Base-by-base conservation (phyloP, 2,888 invertebrate genomes). In the Neoaliturus tenellus region DNA sequence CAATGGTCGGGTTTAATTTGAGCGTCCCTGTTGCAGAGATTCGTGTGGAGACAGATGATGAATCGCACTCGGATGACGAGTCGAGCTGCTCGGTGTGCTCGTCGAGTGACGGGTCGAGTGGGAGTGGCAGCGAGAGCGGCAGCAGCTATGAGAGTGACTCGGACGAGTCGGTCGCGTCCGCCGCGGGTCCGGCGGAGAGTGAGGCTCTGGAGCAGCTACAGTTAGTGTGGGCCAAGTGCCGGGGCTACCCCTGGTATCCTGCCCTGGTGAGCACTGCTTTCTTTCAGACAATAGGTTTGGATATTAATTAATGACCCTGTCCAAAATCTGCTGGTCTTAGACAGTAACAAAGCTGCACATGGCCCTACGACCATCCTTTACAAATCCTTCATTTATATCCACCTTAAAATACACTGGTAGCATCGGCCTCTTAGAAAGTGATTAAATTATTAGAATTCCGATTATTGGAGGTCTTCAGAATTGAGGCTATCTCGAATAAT, bases 241-340 rank as follows among this genome's bases (percentile, higher is more conserved):
- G 96, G 87, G 97, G 98, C 28, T 98, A 98, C 91, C 98, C 98
- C 0, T 99, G 98, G 98, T 98, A 98, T 91, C 99, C 98, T 69
- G 98, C 98, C 4, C 92, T 99, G 86, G 92, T 93, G 88, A 90
- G 89, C 10, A 35, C 10, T 35, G 35, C 35, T 35, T 35, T 35
- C n/a, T n/a, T n/a, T n/a, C n/a, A n/a, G n/a, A n/a, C n/a, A n/a
- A n/a, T n/a, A n/a, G n/a, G n/a, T n/a, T n/a, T n/a, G n/a, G n/a
- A n/a, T n/a, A n/a, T n/a, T n/a, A n/a, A n/a, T n/a, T n/a, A n/a
- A n/a, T n/a, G n/a, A n/a, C n/a, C n/a, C n/a, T n/a, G n/a, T n/a
- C n/a, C n/a, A n/a, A n/a, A n/a, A n/a, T n/a, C n/a, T n/a, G n/a
- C n/a, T n/a, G n/a, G n/a, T n/a, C n/a, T n/a, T n/a, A n/a, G n/a